Conservation (phyloP, 2,113 vertebrate genomes). For the Brienomyrus brachyistius region DNA sequence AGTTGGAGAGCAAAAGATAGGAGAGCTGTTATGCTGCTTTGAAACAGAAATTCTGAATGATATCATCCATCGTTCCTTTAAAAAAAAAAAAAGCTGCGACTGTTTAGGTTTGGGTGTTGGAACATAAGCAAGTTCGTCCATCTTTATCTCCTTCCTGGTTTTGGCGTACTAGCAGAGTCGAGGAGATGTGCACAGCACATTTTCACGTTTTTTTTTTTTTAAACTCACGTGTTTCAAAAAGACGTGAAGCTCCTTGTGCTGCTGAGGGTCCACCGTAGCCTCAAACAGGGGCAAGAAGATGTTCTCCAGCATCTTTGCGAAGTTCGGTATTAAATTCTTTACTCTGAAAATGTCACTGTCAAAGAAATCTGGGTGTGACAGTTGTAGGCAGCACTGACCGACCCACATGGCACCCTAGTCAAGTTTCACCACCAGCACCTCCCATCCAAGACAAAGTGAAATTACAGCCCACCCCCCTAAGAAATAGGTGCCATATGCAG, state of each 20-base stretch:
- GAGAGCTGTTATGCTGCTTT: background rate
- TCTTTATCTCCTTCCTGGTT: background rate
- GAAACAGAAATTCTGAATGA: background rate
- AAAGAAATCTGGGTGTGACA: conserved; percentile 23
- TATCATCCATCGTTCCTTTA: background rate
- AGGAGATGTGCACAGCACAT: background rate
- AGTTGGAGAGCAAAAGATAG: background rate
- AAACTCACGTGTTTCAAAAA: conserved; percentile 93
- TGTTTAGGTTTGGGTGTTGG: background rate
- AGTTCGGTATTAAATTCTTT: conserved; percentile 80
- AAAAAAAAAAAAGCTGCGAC: background rate
- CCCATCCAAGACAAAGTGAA: background rate
- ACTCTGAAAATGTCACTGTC: conserved; percentile 89
- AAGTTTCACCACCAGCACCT: background rate
- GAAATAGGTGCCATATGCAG: background rate
- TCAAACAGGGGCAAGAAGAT: conserved; percentile 91
- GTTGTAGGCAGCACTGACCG: background rate
- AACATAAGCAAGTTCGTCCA: background rate
- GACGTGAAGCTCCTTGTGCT: conserved; percentile 77
- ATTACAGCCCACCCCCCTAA: background rate
- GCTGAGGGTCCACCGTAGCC: conserved; percentile 85
- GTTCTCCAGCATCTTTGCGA: conserved; percentile 92
- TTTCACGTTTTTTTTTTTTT: background rate
- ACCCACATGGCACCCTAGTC: background rate
- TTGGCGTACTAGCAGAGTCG: background rate